A percentile compares a stretch with the other conserved stretches of the same genome.
Evolutionary conservation across 2,113 vertebrate species (phyloP).

Genomic region (Embiotoca jacksoni): DNA sequence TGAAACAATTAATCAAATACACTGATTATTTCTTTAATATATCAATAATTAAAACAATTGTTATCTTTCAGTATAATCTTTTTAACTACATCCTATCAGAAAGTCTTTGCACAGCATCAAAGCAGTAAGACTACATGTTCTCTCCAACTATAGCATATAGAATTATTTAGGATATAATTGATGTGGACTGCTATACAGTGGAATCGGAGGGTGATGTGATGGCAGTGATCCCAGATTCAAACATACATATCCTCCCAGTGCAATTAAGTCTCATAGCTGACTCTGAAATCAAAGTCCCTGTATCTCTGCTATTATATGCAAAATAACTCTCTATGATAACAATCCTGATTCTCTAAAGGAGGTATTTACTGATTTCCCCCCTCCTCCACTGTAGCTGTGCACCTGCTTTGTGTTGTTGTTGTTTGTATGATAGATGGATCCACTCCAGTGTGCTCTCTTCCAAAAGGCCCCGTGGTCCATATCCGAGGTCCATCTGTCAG

Average conservation of each 20-base stretch:
- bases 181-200: neutral
- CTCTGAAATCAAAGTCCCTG: neutral
- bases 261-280: neutral
- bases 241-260: neutral
- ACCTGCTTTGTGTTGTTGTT: conserved; percentile 45
- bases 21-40: too few relatives aligned
- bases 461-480: conserved; percentile 37
- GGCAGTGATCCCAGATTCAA: neutral
- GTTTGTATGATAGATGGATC: conserved; percentile 50
- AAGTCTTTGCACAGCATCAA: neutral
- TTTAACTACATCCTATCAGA: too few relatives aligned
- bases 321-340: too few relatives aligned
- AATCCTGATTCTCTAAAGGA: neutral
- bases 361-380: neutral
- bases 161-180: neutral
- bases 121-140: neutral
- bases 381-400: neutral
- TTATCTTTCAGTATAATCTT: too few relatives aligned
- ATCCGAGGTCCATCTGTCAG: conserved; percentile 67
- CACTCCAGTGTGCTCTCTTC: conserved; percentile 39
- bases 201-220: neutral
- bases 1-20: too few relatives aligned
- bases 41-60: too few relatives aligned
- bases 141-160: too few relatives aligned
- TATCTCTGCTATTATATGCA: neutral